Base-by-base conservation (phyloP, 2,113 vertebrate genomes). In the Cyprinodon brontotheroides region DNA sequence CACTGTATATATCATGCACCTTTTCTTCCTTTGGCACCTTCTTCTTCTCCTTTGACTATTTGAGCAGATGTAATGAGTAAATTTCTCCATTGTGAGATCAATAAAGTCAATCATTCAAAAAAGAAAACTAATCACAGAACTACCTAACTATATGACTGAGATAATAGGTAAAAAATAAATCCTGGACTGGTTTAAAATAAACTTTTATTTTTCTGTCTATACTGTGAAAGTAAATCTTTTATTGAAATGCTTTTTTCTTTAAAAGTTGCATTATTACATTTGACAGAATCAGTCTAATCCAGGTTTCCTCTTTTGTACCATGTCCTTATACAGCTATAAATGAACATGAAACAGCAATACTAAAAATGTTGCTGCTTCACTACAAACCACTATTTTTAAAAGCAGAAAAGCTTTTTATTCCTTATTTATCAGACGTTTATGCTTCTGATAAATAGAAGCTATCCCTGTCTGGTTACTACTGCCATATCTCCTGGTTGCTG, bases 391-490 rank as follows among this genome's bases (percentile, higher is more conserved):
- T 69, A 67, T 73, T 73, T 79, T 59, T 74, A 76, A 79, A 61
- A 61, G 41, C 4, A 13, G 3, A 14, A 50, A 4, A 70, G 64
- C 45, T 57, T 39, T 68, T 61, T 70, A 7, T 59, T 68, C 39
- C 0, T 1, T 11, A 5, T 7, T 78, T 73, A 70, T 45, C 22
- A 53, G 1, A 53, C 53, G 38, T 43, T 45, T 14, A 3, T 69
- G 22, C 61, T 41, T 10, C 6, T 50, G 66, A 70, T 81, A 48
- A 72, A 50, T 36, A 37, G 11, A 14, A 37, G 20, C 48, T 40
- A 1, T 7, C 57, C 17, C n/a, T 65, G 53, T 66, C 61, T 45
- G 68, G 62, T 80, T 78, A 82, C 79, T 65, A 43, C 62, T 59
- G 70, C 66, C 65, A 29, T 61, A 14, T 20, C 62, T 70, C 39